Conservation (phyloP, 2,113 vertebrate species). For the Machaerirhynchus nigripectus region DNA sequence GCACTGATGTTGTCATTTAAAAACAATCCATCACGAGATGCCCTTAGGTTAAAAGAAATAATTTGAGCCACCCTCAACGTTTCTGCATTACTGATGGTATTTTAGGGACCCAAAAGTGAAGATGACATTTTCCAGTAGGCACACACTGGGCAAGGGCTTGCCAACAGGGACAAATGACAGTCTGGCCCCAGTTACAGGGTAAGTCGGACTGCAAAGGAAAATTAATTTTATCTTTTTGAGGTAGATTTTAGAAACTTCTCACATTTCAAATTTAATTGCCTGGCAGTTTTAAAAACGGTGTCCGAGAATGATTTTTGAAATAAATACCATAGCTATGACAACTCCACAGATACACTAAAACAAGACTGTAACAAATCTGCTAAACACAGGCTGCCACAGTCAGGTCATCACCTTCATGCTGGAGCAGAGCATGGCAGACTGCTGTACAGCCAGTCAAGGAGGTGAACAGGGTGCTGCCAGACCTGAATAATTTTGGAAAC, state of each 20-base stretch:
- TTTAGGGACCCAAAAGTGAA: not conserved
- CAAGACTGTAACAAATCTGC: not conserved
- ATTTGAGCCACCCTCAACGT: not conserved
- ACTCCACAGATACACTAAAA: not conserved
- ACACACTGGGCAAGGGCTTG: not conserved
- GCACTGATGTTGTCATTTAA: not conserved
- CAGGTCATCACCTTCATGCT: accelerated
- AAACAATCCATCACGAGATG: not conserved
- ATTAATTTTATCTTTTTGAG: not conserved
- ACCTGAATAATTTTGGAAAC: not conserved
- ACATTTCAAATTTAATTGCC: not conserved
- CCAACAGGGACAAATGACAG: accelerated
- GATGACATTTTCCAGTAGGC: not conserved
- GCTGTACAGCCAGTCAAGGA: accelerated
- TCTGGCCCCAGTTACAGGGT: not conserved
- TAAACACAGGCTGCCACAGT: not conserved
- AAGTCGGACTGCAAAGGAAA: not conserved
- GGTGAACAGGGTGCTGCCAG: not conserved
- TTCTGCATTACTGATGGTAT: not conserved
- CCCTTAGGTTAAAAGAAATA: not conserved
- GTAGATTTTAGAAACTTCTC: not conserved
- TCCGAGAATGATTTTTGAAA: not conserved
- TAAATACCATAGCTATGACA: not conserved
- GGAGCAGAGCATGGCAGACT: not conserved
- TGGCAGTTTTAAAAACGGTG: not conserved